A percentile compares a stretch with the other conserved stretches of the same genome.
Conservation (phyloP, 2,113 vertebrate genomes). For the Cephalopholis sonnerati region DNA sequence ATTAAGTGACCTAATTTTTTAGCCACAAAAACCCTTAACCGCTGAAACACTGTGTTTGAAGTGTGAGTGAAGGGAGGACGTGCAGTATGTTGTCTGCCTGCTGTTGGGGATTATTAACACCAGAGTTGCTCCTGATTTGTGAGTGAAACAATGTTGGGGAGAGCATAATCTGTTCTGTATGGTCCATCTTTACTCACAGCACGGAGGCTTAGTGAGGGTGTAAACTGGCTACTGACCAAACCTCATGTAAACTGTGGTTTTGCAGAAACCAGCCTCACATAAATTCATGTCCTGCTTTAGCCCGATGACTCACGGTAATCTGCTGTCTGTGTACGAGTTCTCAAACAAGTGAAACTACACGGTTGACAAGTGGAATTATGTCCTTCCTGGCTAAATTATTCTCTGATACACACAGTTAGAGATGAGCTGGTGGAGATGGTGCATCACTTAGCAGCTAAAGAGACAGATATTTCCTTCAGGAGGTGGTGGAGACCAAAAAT, state of each 20-base stretch:
- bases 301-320: background rate
- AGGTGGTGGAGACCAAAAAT: too few relatives aligned
- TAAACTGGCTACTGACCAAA: background rate
- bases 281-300: background rate
- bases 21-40: background rate
- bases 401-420: too few relatives aligned
- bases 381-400: too few relatives aligned
- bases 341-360: background rate
- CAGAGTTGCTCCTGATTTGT: background rate
- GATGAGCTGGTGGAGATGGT: too few relatives aligned
- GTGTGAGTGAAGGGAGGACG: background rate
- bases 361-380: too few relatives aligned
- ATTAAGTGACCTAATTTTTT: background rate
- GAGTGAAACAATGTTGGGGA: background rate
- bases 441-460: too few relatives aligned
- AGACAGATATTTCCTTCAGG: too few relatives aligned
- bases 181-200: background rate
- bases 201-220: background rate
- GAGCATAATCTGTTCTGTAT: background rate
- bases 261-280: background rate
- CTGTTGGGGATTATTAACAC: background rate
- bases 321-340: background rate
- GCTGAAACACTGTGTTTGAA: too few relatives aligned
- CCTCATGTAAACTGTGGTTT: too few relatives aligned
- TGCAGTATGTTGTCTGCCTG: background rate